These are phyloP conservation scores for Stegophylla sp. DNA, from an alignment of 2,888 invertebrate genomes.

Conservation along the genomic window DNA sequence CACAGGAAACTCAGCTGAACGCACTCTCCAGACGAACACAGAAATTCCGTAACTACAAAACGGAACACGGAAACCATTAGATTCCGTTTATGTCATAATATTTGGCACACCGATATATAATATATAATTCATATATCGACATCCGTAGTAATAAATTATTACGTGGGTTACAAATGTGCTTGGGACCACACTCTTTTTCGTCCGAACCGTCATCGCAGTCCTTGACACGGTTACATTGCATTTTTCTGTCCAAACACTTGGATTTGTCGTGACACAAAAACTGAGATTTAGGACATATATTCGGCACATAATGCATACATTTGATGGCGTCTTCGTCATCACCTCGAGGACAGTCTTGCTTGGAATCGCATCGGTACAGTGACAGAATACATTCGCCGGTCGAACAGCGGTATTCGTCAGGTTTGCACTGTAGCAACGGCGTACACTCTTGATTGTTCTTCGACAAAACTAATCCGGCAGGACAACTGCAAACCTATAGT, in stretches of 20 bases:
- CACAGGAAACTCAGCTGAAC: slow-evolving; percentile 66
- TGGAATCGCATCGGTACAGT: slow-evolving; percentile 67
- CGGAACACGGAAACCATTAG: too few relatives aligned
- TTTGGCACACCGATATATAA: slow-evolving; percentile 24
- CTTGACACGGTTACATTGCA: slow-evolving; percentile 67
- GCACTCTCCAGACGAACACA: slow-evolving; percentile 75
- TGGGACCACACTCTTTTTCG: slow-evolving; percentile 63
- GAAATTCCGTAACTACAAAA: slow-evolving; percentile 66
- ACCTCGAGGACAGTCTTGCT: slow-evolving; percentile 67
- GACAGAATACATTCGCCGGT: slow-evolving; percentile 65
- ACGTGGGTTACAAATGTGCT: slow-evolving; percentile 46
- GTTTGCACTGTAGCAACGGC: slow-evolving; percentile 62
- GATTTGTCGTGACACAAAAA: slow-evolving; percentile 67
- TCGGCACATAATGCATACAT: slow-evolving; percentile 60
- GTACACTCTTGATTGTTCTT: slow-evolving; percentile 61
- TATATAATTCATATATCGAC: too few relatives aligned
- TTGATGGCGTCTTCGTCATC: slow-evolving; percentile 70
- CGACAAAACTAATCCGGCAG: slow-evolving; percentile 70
- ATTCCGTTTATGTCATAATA: slow-evolving; percentile 62
- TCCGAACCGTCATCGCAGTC: slow-evolving; percentile 68
- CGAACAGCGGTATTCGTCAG: slow-evolving; percentile 70
- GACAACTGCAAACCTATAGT: slow-evolving; percentile 71
- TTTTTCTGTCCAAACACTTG: slow-evolving; percentile 67
- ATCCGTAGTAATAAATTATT: slow-evolving; percentile 20
- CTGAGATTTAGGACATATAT: slow-evolving; percentile 63